Evolutionary conservation across 92 coral and sea anemone genomes (phyloP).

Genomic region (Paramuricea clavata): DNA sequence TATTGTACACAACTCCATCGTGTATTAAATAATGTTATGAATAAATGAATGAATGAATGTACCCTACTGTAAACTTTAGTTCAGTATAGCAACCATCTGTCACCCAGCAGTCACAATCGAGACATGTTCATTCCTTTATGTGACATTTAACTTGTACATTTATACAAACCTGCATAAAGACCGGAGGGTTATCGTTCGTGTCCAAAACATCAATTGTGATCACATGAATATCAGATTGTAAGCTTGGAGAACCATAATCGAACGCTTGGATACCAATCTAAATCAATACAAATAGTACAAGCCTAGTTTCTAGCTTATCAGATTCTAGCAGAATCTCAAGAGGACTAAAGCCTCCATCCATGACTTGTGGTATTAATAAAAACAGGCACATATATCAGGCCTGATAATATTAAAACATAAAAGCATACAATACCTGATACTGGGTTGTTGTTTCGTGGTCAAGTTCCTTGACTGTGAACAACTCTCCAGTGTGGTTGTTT

Average conservation of each 20-base stretch:
- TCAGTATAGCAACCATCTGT: too few species aligned
- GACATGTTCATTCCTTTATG: too few species aligned
- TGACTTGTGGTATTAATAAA: too few species aligned
- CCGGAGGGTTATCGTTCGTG: constrained; percentile 85
- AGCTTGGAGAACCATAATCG: constrained; percentile 33
- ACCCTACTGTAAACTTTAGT: too few species aligned
- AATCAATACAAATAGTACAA: background rate
- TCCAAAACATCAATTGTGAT: constrained; percentile 75
- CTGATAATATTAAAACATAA: background rate
- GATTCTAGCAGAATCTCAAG: background rate
- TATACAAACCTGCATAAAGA: constrained; percentile 55
- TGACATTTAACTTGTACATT: too few species aligned
- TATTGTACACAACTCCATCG: too few species aligned
- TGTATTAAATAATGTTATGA: too few species aligned
- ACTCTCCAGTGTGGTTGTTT: constrained; percentile 76
- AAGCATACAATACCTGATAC: constrained; percentile 57
- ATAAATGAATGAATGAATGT: too few species aligned
- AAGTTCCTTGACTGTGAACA: constrained; percentile 69
- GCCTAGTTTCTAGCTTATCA: too few species aligned
- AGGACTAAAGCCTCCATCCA: too few species aligned
- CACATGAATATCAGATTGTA: constrained; percentile 63
- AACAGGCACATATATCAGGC: too few species aligned
- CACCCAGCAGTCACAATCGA: background rate
- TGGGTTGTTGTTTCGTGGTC: constrained; percentile 72
- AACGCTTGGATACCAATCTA: constrained; percentile 45